These are phyloP conservation scores for Hymenochirus boettgeri DNA, from an alignment of 2,113 vertebrate genomes.

Conservation along the genomic window DNA sequence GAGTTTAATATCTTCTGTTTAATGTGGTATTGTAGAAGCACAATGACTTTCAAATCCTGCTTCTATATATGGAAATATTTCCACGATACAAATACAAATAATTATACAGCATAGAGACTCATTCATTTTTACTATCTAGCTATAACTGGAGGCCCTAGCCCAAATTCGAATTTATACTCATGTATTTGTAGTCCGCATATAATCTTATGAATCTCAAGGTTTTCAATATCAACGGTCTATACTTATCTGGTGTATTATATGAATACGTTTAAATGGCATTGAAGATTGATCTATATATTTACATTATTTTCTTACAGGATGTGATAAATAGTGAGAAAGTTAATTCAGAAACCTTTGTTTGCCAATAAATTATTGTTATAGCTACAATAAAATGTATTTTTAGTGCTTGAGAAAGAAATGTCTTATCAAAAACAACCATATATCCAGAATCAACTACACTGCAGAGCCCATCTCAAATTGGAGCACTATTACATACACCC, in stretches of 20 bases:
- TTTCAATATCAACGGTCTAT: conserved; percentile 15
- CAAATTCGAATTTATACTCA: conserved; percentile 18
- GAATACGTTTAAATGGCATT: conserved; percentile 27
- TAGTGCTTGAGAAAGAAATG: too few relatives aligned
- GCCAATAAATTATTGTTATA: too few relatives aligned
- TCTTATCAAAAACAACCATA: too few relatives aligned
- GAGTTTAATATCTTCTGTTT: conserved; percentile 21
- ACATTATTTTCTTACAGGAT: conserved; percentile 14
- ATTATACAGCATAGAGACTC: conserved; percentile 27
- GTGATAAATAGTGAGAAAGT: too few relatives aligned
- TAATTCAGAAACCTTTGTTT: too few relatives aligned
- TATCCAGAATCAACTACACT: too few relatives aligned
- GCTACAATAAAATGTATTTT: too few relatives aligned
- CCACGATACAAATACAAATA: conserved; percentile 17
- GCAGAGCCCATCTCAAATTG: too few relatives aligned
- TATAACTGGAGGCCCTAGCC: conserved; percentile 18
- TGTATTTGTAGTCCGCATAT: conserved; percentile 12
- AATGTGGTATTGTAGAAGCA: conserved; percentile 13
- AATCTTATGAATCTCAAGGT: background rate
- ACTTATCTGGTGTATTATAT: conserved; percentile 22
- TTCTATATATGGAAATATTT: conserved; percentile 19
- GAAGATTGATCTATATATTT: conserved; percentile 25
- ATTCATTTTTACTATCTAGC: conserved; percentile 9
- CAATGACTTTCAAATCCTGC: conserved; percentile 21
- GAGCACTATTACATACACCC: too few relatives aligned